A percentile compares a stretch with the other conserved stretches of the same genome.
Conservation (phyloP, 2,888 invertebrate genomes). For the Spodoptera picta region DNA sequence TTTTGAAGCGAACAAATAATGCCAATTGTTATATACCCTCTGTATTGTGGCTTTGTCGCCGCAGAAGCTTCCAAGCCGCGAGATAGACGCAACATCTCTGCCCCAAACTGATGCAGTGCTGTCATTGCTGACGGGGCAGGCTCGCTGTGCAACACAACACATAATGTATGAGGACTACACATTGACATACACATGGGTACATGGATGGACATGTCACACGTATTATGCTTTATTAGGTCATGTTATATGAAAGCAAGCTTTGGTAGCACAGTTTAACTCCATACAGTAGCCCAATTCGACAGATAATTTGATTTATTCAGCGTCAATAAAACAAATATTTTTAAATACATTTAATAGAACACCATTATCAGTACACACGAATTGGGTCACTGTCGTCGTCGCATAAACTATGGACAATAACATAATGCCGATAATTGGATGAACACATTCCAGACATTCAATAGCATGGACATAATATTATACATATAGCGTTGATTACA, state of each 20-base stretch:
- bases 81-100: slow-evolving; percentile 95
- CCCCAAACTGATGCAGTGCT: slow-evolving; percentile 95
- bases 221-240: slow-evolving; percentile 35
- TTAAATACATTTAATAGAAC: no score
- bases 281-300: slow-evolving; percentile 12
- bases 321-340: no score
- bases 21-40: slow-evolving; percentile 84
- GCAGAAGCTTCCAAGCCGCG: slow-evolving; percentile 93
- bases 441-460: slow-evolving; percentile 27
- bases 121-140: slow-evolving; percentile 95
- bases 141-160: slow-evolving; percentile 90
- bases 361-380: no score
- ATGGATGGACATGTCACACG: slow-evolving; percentile 44
- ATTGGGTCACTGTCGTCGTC: not conserved
- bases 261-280: slow-evolving; percentile 19
- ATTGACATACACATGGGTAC: slow-evolving; percentile 64
- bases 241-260: slow-evolving; percentile 48
- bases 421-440: slow-evolving; percentile 9
- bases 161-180: slow-evolving; percentile 78
- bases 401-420: not conserved
- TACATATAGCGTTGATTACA: slow-evolving; percentile 4
- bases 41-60: slow-evolving; percentile 82
- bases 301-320: not conserved
- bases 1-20: slow-evolving; percentile 74
- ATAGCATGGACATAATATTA: slow-evolving; percentile 23